Conservation (phyloP, 1,140 invertebrate genomes). For the Leptonema lineaticorne region DNA sequence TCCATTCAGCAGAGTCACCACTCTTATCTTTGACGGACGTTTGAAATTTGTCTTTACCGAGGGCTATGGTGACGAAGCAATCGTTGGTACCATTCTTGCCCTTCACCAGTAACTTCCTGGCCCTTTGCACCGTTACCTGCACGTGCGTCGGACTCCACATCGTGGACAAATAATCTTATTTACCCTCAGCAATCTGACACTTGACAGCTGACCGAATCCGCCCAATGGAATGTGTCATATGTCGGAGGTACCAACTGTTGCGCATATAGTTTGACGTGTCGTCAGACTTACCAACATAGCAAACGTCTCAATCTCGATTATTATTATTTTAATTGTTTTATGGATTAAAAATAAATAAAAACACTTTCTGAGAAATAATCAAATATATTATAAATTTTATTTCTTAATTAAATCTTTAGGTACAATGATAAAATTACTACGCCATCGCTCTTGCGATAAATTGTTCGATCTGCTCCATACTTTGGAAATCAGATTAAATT, state of each 20-base stretch:
- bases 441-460: too few relatives aligned
- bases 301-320: too few relatives aligned
- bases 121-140: constrained; percentile 78
- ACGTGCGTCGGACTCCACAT: constrained; percentile 88
- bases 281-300: too few relatives aligned
- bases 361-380: too few relatives aligned
- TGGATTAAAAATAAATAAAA: too few relatives aligned
- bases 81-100: constrained; percentile 92
- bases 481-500: too few relatives aligned
- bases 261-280: background rate
- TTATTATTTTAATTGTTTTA: too few relatives aligned
- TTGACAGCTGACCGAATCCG: background rate
- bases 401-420: too few relatives aligned
- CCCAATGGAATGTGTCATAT: background rate
- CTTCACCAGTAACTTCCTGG: constrained; percentile 72
- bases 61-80: constrained; percentile 90
- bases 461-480: too few relatives aligned
- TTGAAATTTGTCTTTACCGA: constrained; percentile 95
- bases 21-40: constrained; percentile 93
- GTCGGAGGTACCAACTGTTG: background rate
- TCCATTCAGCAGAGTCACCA: constrained; percentile 81
- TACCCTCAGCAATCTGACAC: background rate
- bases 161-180: too few relatives aligned
- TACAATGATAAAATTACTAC: too few relatives aligned
- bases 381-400: too few relatives aligned